Evolutionary conservation across 2,888 invertebrate genomes (phyloP).

Genomic region (Lissocephala sabroskyi): DNA sequence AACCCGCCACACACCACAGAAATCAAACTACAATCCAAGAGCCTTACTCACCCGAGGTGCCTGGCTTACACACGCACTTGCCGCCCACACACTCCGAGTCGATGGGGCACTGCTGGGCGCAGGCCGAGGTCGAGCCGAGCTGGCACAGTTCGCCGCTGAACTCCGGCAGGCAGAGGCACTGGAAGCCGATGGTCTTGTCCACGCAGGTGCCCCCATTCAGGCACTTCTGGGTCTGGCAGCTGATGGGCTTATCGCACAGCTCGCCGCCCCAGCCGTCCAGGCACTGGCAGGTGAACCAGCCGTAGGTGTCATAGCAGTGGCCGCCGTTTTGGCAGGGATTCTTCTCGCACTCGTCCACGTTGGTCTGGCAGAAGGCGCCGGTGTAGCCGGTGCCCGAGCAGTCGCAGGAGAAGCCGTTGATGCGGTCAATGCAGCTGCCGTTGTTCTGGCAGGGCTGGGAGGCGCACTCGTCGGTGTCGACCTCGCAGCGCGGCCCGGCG

Average conservation of each 20-base stretch:
- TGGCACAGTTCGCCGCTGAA: constrained; percentile 73
- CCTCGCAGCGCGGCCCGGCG: constrained; percentile 74
- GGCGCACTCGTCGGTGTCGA: constrained; percentile 83
- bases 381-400: constrained; percentile 84
- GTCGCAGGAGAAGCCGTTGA: constrained; percentile 84
- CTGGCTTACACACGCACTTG: constrained; percentile 72
- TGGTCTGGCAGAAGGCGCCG: constrained; percentile 82
- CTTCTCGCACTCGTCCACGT: constrained; percentile 86
- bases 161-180: constrained; percentile 81
- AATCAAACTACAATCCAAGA: constrained; percentile 10
- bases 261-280: constrained; percentile 84
- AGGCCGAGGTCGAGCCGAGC: constrained; percentile 66
- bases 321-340: constrained; percentile 83
- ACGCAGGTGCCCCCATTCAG: constrained; percentile 83
- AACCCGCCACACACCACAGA: constrained; percentile 20
- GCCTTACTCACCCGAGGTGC: constrained; percentile 67
- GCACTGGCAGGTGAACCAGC: constrained; percentile 85
- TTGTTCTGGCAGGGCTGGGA: constrained; percentile 80
- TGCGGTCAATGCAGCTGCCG: constrained; percentile 81
- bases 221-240: constrained; percentile 82
- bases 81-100: constrained; percentile 79
- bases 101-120: constrained; percentile 75
- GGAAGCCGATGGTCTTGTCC: constrained; percentile 75
- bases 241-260: constrained; percentile 79
- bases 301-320: constrained; percentile 87